phyloP scores from a whole-genome alignment of 2,888 invertebrate genomes.

The Willowsia nigromaculata region DNA sequence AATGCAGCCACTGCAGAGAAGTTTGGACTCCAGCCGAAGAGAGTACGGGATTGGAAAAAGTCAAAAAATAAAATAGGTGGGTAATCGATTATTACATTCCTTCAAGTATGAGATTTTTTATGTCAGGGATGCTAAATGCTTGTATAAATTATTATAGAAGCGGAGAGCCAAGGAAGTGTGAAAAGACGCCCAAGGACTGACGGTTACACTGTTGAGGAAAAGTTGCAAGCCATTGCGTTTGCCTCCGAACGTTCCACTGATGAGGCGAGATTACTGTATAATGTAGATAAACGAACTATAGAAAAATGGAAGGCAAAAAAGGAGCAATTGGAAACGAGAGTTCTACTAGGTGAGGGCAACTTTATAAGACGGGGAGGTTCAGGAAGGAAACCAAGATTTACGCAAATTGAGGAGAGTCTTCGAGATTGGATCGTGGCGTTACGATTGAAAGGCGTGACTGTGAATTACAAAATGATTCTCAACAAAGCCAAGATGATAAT shows the following conservation, averaged over 20 bases:
- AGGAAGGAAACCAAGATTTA: conserved; percentile 42
- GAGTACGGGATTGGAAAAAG: conserved; percentile 46
- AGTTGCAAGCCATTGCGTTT: conserved; percentile 54
- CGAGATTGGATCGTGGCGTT: conserved; percentile 54
- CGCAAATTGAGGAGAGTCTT: conserved; percentile 35
- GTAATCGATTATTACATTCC: not conserved
- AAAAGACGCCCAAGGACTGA: conserved; percentile 40
- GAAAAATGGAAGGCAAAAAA: conserved; percentile 61
- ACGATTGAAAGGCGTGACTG: conserved; percentile 36
- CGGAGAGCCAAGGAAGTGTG: conserved; percentile 3
- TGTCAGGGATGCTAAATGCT: not conserved
- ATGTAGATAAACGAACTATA: conserved; percentile 60
- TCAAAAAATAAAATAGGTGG: conserved; percentile 34
- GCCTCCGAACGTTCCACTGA: conserved; percentile 41
- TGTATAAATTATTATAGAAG: conserved; percentile 3
- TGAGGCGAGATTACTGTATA: conserved; percentile 49
- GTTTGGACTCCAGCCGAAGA: conserved; percentile 25
- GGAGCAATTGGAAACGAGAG: conserved; percentile 18
- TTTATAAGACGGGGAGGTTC: not conserved
- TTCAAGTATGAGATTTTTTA: not conserved
- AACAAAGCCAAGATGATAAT: conserved; percentile 31
- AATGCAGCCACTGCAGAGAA: conserved; percentile 33
- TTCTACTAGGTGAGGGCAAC: conserved; percentile 30
- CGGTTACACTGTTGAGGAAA: conserved; percentile 53
- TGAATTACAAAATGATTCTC: conserved; percentile 54